Conservation (phyloP, 2,113 vertebrate species). For the Mustelus asterias region DNA sequence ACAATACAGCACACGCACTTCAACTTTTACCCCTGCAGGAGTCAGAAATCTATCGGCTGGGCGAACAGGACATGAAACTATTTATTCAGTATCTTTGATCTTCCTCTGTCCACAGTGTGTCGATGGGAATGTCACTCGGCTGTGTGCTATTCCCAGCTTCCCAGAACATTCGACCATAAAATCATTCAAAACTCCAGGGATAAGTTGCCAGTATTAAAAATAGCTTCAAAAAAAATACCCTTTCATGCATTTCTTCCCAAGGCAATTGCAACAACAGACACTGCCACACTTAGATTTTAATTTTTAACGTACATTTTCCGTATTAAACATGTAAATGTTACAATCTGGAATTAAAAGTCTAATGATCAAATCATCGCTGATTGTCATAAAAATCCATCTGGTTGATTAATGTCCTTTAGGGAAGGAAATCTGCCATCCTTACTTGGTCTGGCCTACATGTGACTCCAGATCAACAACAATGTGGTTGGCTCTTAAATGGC, state of each 20-base stretch:
- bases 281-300: not conserved
- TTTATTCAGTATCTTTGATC: no score
- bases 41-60: not conserved
- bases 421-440: no score
- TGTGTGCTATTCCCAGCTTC: not conserved
- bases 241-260: not conserved
- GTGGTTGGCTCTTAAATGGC: no score
- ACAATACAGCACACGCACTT: not conserved
- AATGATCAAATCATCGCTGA: no score
- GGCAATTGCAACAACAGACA: not conserved
- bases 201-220: not conserved
- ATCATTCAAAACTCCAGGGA: not conserved
- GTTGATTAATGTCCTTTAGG: no score
- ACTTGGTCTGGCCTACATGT: no score
- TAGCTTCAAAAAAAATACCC: not conserved
- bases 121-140: not conserved
- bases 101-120: not conserved
- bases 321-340: not conserved
- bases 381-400: no score
- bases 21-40: not conserved
- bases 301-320: not conserved
- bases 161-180: not conserved
- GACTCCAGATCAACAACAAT: no score
- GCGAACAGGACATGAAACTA: not conserved
- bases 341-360: no score